Evolutionary conservation across 2,113 vertebrate species (phyloP).

Genomic region (Stigmatopora argus): DNA sequence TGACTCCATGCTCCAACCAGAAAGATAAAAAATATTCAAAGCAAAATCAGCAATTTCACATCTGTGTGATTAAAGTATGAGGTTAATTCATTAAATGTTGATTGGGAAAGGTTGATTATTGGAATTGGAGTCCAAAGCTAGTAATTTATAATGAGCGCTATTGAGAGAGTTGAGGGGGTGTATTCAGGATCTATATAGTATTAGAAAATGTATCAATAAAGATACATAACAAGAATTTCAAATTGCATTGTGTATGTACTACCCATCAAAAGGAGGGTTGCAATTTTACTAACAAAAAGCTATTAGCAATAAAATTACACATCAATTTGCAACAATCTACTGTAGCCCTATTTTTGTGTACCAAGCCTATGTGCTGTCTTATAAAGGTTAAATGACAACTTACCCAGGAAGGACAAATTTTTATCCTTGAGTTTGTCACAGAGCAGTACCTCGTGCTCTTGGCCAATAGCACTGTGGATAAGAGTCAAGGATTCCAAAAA

Average conservation of each 20-base stretch:
- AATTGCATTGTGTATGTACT: neutral
- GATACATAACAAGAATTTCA: neutral
- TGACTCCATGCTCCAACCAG: neutral
- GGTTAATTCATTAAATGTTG: neutral
- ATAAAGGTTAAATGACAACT: slow-evolving; percentile 50
- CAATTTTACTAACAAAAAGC: neutral
- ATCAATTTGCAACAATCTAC: slow-evolving; percentile 54
- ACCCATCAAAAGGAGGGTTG: neutral
- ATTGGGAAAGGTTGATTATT: neutral
- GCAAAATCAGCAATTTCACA: neutral
- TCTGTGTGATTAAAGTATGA: neutral
- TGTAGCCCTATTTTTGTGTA: slow-evolving; percentile 59
- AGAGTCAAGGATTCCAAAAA: slow-evolving; percentile 72
- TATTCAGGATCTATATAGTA: neutral
- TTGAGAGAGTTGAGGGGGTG: neutral
- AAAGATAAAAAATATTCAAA: neutral
- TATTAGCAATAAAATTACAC: neutral
- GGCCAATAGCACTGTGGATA: slow-evolving; percentile 81
- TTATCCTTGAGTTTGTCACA: slow-evolving; percentile 84
- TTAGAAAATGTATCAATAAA: neutral
- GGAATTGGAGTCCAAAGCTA: neutral
- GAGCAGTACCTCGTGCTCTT: slow-evolving; percentile 91
- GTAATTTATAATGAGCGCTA: neutral
- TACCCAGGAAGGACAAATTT: slow-evolving; percentile 92
- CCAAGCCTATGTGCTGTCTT: neutral